Conservation (phyloP, 2,113 vertebrate species). For the Chionis minor region DNA sequence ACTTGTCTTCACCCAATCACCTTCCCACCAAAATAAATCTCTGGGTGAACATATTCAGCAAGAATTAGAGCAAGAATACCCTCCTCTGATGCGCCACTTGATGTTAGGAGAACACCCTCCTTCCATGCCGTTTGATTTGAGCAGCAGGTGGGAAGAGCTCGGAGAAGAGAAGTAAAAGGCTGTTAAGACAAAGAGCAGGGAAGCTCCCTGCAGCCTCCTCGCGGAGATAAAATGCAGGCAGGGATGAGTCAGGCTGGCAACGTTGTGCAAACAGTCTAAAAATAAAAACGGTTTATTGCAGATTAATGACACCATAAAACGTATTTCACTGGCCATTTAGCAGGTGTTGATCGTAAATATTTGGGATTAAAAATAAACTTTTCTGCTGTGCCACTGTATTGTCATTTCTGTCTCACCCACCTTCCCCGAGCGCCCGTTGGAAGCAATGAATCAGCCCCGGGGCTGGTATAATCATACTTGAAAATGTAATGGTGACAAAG, state of each 20-base stretch:
- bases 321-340: neutral
- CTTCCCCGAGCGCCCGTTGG: neutral
- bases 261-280: neutral
- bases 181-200: neutral
- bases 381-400: neutral
- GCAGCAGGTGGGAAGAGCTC: neutral
- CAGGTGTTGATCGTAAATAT: neutral
- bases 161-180: neutral
- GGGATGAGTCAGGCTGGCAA: conserved; percentile 1
- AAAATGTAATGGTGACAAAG: neutral
- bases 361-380: neutral
- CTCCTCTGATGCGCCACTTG: accelerated
- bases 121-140: neutral
- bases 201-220: neutral
- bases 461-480: neutral
- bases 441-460: neutral
- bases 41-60: neutral
- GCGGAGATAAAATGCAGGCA: neutral
- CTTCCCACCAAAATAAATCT: neutral
- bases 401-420: neutral
- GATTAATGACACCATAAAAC: neutral
- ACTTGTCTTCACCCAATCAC: accelerated
- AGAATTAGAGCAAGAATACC: neutral
- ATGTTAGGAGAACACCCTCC: neutral
- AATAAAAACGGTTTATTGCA: neutral